These are phyloP conservation scores for Heliconius melpomene DNA, from an alignment of 1,140 invertebrate species.

Conservation along the genomic window DNA sequence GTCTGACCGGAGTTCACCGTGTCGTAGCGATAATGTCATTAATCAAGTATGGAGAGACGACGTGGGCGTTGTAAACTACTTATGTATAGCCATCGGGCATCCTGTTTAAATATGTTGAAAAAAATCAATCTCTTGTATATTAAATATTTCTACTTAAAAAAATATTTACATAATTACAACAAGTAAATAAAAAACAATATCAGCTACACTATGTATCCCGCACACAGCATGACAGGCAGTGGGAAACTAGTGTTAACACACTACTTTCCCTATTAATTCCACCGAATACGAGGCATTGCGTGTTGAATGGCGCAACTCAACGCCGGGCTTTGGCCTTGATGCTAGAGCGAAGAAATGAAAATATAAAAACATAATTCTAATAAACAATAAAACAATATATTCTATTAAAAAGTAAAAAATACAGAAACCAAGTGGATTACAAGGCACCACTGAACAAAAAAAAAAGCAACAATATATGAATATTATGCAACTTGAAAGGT, in stretches of 20 bases:
- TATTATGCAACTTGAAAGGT: slow-evolving; percentile 24
- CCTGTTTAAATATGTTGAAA: neutral
- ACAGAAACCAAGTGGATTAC: neutral
- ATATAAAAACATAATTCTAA: too few species aligned
- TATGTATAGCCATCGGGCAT: neutral
- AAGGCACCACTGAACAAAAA: neutral
- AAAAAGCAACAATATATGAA: neutral
- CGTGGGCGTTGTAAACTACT: slow-evolving; percentile 14
- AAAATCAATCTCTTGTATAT: neutral
- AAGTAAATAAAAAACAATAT: too few species aligned
- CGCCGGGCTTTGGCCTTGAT: too few species aligned
- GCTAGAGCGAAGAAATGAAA: too few species aligned
- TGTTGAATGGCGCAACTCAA: too few species aligned
- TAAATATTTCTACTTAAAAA: neutral
- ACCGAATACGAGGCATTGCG: too few species aligned
- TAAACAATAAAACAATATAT: too few species aligned
- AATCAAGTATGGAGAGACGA: slow-evolving; percentile 23
- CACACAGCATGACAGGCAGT: too few species aligned
- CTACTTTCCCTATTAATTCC: too few species aligned
- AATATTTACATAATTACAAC: too few species aligned
- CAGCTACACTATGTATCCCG: too few species aligned
- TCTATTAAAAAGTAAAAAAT: neutral
- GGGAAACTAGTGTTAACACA: too few species aligned
- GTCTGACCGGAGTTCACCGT: slow-evolving; percentile 17
- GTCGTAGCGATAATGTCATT: slow-evolving; percentile 26